Base-by-base conservation (phyloP, 2,113 vertebrate genomes). In the Aplodontia rufa region DNA sequence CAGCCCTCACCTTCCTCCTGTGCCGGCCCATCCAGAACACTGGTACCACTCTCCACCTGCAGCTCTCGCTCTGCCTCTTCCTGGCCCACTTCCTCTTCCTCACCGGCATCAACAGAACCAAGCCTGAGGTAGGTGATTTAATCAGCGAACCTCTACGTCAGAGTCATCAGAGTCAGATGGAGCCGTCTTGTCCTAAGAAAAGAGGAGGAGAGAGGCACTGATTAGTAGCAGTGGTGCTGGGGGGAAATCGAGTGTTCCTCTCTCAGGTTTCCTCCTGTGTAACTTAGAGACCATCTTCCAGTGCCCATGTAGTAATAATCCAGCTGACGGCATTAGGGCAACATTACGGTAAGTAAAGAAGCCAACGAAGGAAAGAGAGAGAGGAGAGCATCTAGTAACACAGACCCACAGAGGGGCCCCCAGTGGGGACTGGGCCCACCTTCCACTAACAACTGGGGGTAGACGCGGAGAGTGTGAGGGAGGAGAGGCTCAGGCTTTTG, bases 41-140 rank as follows among this genome's bases (percentile, higher is more conserved):
- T 45, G 95, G 97, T 89, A 97, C 98, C 5, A 11, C 92, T 5
- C 95, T 98, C 60, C 98, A 98, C 82, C 93, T 98, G 22, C 97
- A 98, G 85, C 97, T 98, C 60, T 97, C 97, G 3, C 35, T 98
- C 60, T 98, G 98, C 96, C 98, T 98, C 69, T 98, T 98, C 45
- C 49, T 98, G 89, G 98, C 98, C 9, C 87, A 98, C 45, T 58
- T 98, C 6, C 95, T 98, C 32, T 98, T 98, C 68, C 97, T 98
- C 55, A 75, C 89, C 0, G 97, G 94, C 6, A 60, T 92, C 60
- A 28, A 42, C 8, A 96, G 8, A 64, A 87, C 66, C 0, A 6
- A 82, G 53, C 71, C 90, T 6, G 0, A 14, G 98, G 98, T 98
- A 80, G 69, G 90, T 16, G 9, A 85, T 30, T 45, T 30, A 49